A percentile compares a stretch with the other conserved stretches of the same genome.
These are phyloP conservation scores for Trachelus tabidus DNA, from an alignment of 2,888 invertebrate genomes.

Conservation along the genomic window DNA sequence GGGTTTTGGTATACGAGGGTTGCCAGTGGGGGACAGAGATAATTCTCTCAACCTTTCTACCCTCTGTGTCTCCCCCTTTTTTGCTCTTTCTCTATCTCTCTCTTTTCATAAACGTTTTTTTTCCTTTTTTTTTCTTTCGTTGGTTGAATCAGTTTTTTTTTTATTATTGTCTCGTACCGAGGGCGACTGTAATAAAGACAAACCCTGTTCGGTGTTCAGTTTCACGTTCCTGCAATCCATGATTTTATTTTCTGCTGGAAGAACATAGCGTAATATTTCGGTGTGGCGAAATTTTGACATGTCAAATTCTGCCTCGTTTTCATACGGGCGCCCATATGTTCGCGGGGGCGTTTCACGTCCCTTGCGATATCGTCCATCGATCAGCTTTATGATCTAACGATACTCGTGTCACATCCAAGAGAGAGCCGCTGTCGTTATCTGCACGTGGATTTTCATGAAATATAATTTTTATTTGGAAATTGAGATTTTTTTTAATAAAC, in stretches of 20 bases:
- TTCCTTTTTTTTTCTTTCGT: slow-evolving; percentile 4
- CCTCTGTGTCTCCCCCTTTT: background rate
- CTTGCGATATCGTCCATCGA: slow-evolving; percentile 1
- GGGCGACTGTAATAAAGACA: slow-evolving; percentile 35
- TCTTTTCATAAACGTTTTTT: slow-evolving; percentile 1
- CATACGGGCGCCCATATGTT: background rate
- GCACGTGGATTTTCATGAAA: too few relatives aligned
- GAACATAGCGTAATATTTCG: background rate
- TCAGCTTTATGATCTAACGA: slow-evolving; percentile 1
- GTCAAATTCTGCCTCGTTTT: background rate
- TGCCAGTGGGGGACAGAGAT: background rate
- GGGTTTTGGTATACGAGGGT: background rate
- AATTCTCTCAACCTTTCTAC: background rate
- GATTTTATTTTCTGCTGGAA: slow-evolving; percentile 18
- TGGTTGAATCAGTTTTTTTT: slow-evolving; percentile 9
- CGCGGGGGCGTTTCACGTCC: too few relatives aligned
- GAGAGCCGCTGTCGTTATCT: too few relatives aligned
- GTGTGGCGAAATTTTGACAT: background rate
- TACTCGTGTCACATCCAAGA: too few relatives aligned
- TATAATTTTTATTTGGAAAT: too few relatives aligned
- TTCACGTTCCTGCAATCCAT: slow-evolving; percentile 30
- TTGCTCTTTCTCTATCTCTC: slow-evolving; percentile 8
- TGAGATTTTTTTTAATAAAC: too few relatives aligned
- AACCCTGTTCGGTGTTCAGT: background rate
- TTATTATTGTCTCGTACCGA: slow-evolving; percentile 24